Conservation (phyloP, 2,888 invertebrate genomes). For the Erebia epiphron region DNA sequence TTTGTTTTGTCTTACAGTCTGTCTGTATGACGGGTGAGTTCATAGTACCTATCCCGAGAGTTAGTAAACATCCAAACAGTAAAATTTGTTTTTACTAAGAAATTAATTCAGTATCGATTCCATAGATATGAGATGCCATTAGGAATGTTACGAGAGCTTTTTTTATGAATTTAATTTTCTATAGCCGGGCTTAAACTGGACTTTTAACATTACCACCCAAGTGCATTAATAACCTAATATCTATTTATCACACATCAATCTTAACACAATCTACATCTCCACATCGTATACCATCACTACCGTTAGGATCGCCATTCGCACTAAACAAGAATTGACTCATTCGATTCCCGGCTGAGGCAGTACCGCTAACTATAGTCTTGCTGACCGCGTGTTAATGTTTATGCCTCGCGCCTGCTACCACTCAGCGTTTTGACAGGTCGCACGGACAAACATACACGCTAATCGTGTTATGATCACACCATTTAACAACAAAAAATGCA, state of each 20-base stretch:
- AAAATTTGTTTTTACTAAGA: no score
- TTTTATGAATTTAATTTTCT: background rate
- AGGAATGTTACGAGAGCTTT: background rate
- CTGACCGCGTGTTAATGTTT: slow-evolving; percentile 65
- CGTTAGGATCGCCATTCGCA: slow-evolving; percentile 19
- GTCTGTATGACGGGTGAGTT: no score
- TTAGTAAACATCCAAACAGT: no score
- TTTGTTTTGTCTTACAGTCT: no score
- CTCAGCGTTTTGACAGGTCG: slow-evolving; percentile 75
- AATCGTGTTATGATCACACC: slow-evolving; percentile 32
- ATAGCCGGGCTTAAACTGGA: background rate
- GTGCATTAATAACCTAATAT: slow-evolving; percentile 1
- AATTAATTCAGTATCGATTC: no score
- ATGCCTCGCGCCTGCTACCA: slow-evolving; percentile 73
- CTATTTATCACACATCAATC: slow-evolving; percentile 21
- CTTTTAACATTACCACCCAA: slow-evolving; percentile 20
- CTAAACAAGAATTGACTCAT: slow-evolving; percentile 39
- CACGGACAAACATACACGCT: slow-evolving; percentile 43
- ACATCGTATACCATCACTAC: slow-evolving; percentile 20
- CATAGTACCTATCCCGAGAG: no score
- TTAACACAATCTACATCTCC: slow-evolving; percentile 11
- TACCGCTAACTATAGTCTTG: slow-evolving; percentile 35
- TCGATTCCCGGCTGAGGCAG: slow-evolving; percentile 40
- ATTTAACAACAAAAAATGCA: slow-evolving; percentile 35
- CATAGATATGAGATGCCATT: background rate